Evolutionary conservation across 2,797 vertebrate genomes (phyloP).

Genomic region (Prionace glauca): DNA sequence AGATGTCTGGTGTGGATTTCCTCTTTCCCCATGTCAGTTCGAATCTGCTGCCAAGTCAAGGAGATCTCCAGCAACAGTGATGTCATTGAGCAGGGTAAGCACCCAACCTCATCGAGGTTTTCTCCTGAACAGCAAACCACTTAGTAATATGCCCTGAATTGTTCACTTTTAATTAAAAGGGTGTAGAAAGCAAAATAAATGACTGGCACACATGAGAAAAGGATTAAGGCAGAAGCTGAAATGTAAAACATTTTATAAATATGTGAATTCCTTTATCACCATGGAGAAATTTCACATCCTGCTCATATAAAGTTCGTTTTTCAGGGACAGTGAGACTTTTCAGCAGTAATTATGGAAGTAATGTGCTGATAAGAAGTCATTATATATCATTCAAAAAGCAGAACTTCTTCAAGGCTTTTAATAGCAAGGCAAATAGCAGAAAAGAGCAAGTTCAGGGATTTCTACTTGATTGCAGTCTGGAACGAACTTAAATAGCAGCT

Average conservation of each 20-base stretch:
- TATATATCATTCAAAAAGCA: background rate
- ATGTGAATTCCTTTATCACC: background rate
- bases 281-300: background rate
- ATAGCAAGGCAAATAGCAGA: background rate
- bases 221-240: background rate
- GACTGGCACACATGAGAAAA: background rate
- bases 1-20: background rate
- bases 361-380: background rate
- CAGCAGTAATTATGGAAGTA: background rate
- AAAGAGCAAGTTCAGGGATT: background rate
- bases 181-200: background rate
- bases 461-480: background rate
- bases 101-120: background rate
- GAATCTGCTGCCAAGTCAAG: background rate
- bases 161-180: background rate
- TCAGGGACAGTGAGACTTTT: background rate
- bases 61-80: background rate
- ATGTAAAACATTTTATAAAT: background rate
- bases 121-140: background rate
- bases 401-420: background rate
- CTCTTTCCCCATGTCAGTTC: background rate
- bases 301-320: background rate
- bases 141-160: background rate
- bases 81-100: background rate
- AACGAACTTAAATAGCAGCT: background rate